Base-by-base conservation (phyloP, 2,888 invertebrate genomes). In the Rhagonycha lutea region DNA sequence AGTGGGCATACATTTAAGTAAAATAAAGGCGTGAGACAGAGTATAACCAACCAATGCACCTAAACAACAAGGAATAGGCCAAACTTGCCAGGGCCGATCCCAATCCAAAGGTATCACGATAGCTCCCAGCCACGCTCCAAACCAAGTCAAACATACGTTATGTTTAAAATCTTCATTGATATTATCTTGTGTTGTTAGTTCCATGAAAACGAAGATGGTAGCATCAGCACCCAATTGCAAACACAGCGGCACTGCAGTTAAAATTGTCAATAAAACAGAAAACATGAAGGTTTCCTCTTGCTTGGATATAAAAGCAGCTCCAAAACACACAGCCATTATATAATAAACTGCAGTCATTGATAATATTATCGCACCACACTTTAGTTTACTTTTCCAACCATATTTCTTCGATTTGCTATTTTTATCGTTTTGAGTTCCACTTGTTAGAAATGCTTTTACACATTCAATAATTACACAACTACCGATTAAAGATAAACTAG, bases 31-130 rank as follows among this genome's bases (percentile, higher is more conserved):
- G 14, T 78, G 73, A 3, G 75, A 76, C 11, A 90, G 78, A 4
- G 90, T 86, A 82, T 90, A 92, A 5, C 94, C 94, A 69, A 90
- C 85, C 0, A 94, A 84, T 1, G 93, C 92, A n/a, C 94, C 94
- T 0, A 92, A 87, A 77, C 91, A 90, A 82, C 94, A 94, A 0
- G 94, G 92, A 80, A 94, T 91, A 0, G 94, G 94, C 94, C 94
- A 94, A 75, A 88, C 91, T 89, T 97, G 97, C 96, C 96, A 97
- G 0, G 95, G 94, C 68, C 93, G 90, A 86, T 96, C 95, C 97
- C 97, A 97, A 86, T 97, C 97, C 32, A 97, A 88, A 0, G 97
- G 97, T 80, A 97, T 95, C 0, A 95, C 94, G 74, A 94, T 90
- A 3, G 96, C 95, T 7, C 96, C 96, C 1, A 95, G 83, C 96